These are phyloP conservation scores for Nesoenas mayeri DNA, from an alignment of 2,113 vertebrate genomes.

Conservation along the genomic window DNA sequence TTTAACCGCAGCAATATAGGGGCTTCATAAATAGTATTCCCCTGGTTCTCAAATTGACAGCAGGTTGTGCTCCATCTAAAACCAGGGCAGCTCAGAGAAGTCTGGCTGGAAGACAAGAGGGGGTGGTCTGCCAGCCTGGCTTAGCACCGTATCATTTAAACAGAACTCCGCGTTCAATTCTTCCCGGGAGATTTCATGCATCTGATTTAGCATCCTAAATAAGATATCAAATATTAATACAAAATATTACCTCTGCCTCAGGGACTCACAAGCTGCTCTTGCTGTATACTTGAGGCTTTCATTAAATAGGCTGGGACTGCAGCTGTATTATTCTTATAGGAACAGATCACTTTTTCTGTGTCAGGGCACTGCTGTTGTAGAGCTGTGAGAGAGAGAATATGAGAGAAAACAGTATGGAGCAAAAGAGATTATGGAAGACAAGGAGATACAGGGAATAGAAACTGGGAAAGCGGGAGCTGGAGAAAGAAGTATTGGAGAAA, in stretches of 20 bases:
- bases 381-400: neutral
- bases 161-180: neutral
- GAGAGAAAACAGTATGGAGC: neutral
- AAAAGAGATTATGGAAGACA: neutral
- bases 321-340: conserved; percentile 37
- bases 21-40: neutral
- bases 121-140: neutral
- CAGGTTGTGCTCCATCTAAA: neutral
- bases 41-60: neutral
- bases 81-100: neutral
- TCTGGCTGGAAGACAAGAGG: conserved; percentile 10
- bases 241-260: conserved; percentile 60
- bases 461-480: neutral
- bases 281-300: conserved; percentile 28
- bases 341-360: conserved; percentile 38
- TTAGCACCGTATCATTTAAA: conserved; percentile 37
- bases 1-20: neutral
- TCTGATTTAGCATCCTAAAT: conserved; percentile 66
- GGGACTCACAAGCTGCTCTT: conserved; percentile 39
- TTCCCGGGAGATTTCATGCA: conserved; percentile 41
- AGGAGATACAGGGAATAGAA: neutral
- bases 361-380: neutral
- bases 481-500: neutral
- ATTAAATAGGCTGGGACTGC: conserved; percentile 55
- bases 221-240: conserved; percentile 71